These are phyloP conservation scores for Athene noctua DNA, from an alignment of 2,113 vertebrate species.

Conservation along the genomic window DNA sequence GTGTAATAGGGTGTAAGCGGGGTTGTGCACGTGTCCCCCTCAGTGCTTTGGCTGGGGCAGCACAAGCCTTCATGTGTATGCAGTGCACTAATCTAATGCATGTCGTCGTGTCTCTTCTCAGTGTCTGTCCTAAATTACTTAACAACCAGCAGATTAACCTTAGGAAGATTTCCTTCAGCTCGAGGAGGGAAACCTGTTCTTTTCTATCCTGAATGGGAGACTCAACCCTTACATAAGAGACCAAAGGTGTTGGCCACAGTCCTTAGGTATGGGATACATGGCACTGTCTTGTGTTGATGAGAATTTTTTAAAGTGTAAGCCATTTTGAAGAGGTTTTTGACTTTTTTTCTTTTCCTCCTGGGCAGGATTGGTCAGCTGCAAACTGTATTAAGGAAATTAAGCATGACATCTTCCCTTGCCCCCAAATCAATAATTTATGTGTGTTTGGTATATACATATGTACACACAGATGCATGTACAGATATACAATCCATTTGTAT, in stretches of 20 bases:
- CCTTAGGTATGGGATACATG: neutral
- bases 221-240: neutral
- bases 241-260: neutral
- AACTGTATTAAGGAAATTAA: neutral
- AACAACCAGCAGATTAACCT: conserved; percentile 29
- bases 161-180: conserved; percentile 9
- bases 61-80: neutral
- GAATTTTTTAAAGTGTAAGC: neutral
- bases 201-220: neutral
- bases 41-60: accelerated
- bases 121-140: conserved; percentile 20
- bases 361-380: neutral
- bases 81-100: neutral
- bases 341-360: neutral
- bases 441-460: neutral
- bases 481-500: neutral
- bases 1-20: neutral
- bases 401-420: neutral
- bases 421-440: neutral
- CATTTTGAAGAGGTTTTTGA: neutral
- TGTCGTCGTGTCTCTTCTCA: neutral
- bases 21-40: accelerated
- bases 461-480: neutral
- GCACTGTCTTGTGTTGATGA: neutral
- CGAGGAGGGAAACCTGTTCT: neutral